Evolutionary conservation across 2,113 vertebrate genomes (phyloP).

Genomic region (Notothenia coriiceps): DNA sequence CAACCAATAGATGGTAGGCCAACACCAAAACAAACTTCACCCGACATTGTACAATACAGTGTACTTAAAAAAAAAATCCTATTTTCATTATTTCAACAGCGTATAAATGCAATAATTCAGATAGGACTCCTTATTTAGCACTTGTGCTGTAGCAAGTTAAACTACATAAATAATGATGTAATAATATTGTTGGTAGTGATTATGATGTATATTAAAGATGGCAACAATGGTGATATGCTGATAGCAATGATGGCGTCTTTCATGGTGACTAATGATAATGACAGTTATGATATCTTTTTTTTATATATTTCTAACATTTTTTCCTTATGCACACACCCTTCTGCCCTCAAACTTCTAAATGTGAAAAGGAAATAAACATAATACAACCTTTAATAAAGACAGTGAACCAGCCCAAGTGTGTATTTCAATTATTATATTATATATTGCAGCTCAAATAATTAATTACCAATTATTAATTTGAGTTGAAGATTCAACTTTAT

Average conservation of each 20-base stretch:
- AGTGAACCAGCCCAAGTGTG: conserved; percentile 69
- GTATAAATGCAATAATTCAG: conserved; percentile 90
- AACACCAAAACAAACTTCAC: conserved; percentile 69
- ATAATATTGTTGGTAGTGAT: conserved; percentile 40
- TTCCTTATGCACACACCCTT: conserved; percentile 62
- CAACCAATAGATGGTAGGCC: conserved; percentile 63
- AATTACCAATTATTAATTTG: too few species aligned
- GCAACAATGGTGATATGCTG: conserved; percentile 41
- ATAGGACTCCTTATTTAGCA: conserved; percentile 84
- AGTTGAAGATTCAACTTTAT: too few species aligned
- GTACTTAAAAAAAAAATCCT: conserved; percentile 71
- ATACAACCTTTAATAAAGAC: conserved; percentile 78
- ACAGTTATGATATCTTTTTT: conserved; percentile 74
- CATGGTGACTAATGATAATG: conserved; percentile 55
- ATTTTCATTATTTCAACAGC: conserved; percentile 85
- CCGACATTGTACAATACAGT: conserved; percentile 76
- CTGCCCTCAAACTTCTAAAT: conserved; percentile 57
- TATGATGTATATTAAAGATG: conserved; percentile 60
- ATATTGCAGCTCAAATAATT: neutral
- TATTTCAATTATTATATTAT: conserved; percentile 29
- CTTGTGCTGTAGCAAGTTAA: conserved; percentile 78
- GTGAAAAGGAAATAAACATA: conserved; percentile 68
- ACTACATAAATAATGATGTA: conserved; percentile 59
- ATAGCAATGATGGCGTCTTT: conserved; percentile 39
- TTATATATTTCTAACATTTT: conserved; percentile 70